Evolutionary conservation across 2,888 invertebrate genomes (phyloP), one percentile per base, ranked within the genome.

Genomic region (Scaptomyza flava): DNA sequence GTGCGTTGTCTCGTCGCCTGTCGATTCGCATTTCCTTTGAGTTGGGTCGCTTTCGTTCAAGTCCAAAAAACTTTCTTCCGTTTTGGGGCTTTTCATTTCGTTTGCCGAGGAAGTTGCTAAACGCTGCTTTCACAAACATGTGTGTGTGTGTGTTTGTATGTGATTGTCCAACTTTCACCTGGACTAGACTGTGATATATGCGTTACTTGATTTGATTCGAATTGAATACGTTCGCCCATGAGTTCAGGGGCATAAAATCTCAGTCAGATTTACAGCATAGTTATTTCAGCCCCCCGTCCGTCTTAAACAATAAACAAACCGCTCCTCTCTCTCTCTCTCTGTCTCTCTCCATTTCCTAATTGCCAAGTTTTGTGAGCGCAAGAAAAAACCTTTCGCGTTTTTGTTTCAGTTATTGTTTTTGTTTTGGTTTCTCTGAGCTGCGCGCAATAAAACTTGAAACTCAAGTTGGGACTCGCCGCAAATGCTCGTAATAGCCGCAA

Each of bases 1-100:
- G 79, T 68, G 81, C 64, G 57, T 58, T 76, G 85, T 85, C 85
- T 82, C 67, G 82, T 60, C 82, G 85, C 74, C 80, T 80, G 80
- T 85, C 85, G 72, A 64, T 64, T 65, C 64, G 68, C 68, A 72
- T 76, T 79, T 58, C 56, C 72, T 54, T 76, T 85, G 85, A 85
- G 85, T 78, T 69, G 82, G 82, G 85, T 84, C 20, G 45, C 23
- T 12, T 12, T 12, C 52, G 38, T 46, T 47, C 57, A 41, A 65
- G 68, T 62, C 59, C 66, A 78, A 73, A 38, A 38, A 38, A 14
- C n/a, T 17, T 17, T 17, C 65, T 75, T 81, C 73, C 74, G 65
- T 71, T 79, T 76, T 67, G 72, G 54, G 61, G 74, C 69, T 73
- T 80, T 79, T 80, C 81, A 68, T 80, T 77, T 74, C 71, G 66